phyloP scores from a whole-genome alignment of 2,113 vertebrate genomes.

The Antigone vipio region DNA sequence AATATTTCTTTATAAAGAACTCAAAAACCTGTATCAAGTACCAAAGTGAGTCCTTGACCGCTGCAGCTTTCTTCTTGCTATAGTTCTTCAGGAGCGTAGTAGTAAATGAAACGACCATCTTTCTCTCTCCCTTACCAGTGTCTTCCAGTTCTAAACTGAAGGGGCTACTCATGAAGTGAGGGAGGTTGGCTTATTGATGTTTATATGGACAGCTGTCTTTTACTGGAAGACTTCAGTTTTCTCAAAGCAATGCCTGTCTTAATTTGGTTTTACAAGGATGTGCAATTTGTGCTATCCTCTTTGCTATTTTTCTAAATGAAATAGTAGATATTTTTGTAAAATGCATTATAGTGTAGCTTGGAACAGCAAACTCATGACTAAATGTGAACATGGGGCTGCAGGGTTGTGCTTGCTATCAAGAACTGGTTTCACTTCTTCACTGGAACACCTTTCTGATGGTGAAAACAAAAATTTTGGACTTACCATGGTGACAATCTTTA shows the following conservation, averaged over 20 bases:
- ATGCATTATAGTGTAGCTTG: neutral
- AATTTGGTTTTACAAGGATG: neutral
- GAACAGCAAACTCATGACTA: neutral
- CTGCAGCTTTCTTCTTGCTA: neutral
- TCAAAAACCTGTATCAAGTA: neutral
- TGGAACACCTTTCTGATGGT: neutral
- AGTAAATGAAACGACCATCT: neutral
- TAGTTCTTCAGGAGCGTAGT: neutral
- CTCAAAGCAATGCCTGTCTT: neutral
- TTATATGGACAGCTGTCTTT: neutral
- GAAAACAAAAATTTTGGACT: neutral
- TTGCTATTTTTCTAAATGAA: neutral
- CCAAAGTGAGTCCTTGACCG: neutral
- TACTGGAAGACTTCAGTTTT: neutral
- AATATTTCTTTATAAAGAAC: neutral
- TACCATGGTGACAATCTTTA: neutral
- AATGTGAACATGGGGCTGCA: neutral
- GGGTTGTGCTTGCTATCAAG: fast-evolving
- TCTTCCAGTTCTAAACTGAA: neutral
- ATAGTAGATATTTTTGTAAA: neutral
- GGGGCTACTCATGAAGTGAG: neutral
- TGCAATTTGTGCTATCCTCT: neutral
- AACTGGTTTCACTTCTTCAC: neutral
- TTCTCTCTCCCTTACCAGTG: neutral
- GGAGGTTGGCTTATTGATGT: neutral